Evolutionary conservation across 1,140 invertebrate genomes (phyloP), one percentile per base, ranked within the genome.

Genomic region (Sarcophaga peregrina): DNA sequence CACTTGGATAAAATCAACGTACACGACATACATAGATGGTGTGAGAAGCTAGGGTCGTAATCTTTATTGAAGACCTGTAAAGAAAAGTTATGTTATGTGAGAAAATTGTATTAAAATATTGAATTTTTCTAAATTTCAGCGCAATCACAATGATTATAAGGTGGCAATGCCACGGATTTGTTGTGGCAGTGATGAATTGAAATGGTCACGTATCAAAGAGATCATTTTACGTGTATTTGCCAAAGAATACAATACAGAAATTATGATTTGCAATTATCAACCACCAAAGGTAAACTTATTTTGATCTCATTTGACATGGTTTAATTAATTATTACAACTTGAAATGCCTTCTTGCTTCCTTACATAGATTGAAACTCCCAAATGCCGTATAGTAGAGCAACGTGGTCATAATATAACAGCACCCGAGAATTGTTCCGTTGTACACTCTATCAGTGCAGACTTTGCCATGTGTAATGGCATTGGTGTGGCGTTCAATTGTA

Each of bases 391-490:
- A 45, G 86, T 86, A 3, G 91, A 92, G 87, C 87, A 90, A 68
- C 85, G 91, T 80, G 92, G 91, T 11, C 92, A 94, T 90, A 86
- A 94, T 48, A 94, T 94, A 85, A 86, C 87, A 52, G 86, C 91
- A 37, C 87, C 89, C 37, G 87, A 91, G 52, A 90, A 91, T 37
- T 92, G 89, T 85, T 91, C 92, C 7, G 85, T 94, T n/a, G 94
- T 92, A 17, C 93, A 94, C 87, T 94, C 94, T 87, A 92, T 94
- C 25, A 93, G 93, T 85, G 91, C 91, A 81, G 94, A 94, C 85
- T 89, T 93, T 78, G 88, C 89, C 50, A 94, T 94, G 93, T 93
- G 88, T 52, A 86, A 84, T 2, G 88, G 88, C 10, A 83, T 89
- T 20, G 88, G 87, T 48, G 84, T 89, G 52, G 87, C 88, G 68